Evolutionary conservation across 2,888 invertebrate species (phyloP), one percentile per base, ranked within the genome.

Genomic region (Punctoribates punctum): DNA sequence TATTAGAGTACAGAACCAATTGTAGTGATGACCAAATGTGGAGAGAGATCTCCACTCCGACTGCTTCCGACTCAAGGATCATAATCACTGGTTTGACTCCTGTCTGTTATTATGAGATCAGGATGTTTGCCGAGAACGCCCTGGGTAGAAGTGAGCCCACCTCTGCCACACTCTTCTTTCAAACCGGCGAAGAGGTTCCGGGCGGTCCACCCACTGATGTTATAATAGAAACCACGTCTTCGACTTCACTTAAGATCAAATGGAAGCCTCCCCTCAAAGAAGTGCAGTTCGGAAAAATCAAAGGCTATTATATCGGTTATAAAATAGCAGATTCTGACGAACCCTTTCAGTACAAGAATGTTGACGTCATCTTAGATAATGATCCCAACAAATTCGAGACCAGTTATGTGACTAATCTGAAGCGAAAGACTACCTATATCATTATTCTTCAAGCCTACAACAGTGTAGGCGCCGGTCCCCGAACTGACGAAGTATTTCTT

Each of bases 301-400:
- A 82, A 27, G 85, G 85, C 3, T 85, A 85, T 79, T 84, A 84
- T 79, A 82, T 85, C 25, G 85, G 84, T 2, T 85, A 84, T 80
- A 77, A 76, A 27, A 65, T 78, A 8, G 75, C 77, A 0, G 79
- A 78, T 0, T 77, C 79, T 6, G 77, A 78, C 34, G 78, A 79
- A 11, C 77, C 78, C 5, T 80, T 77, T 48, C 79, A 79, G 48
- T 80, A 80, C 60, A 80, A 80, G 74, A 80, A 80, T 75, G 78
- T 80, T 4, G 80, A 79, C 75, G 73, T 79, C 0, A 73, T 51
- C 20, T 42, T n/a, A 15, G 76, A 76, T 34, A 70, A 70, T 13
- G 42, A 75, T 62, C 38, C 46, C 6, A 51, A 75, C 13, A 70
- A 67, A 29, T 73, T 25, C 6, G 73, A 76, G 48, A 73, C 73